Conservation (phyloP, 2,113 vertebrate species). For the Laticauda laticaudata region DNA sequence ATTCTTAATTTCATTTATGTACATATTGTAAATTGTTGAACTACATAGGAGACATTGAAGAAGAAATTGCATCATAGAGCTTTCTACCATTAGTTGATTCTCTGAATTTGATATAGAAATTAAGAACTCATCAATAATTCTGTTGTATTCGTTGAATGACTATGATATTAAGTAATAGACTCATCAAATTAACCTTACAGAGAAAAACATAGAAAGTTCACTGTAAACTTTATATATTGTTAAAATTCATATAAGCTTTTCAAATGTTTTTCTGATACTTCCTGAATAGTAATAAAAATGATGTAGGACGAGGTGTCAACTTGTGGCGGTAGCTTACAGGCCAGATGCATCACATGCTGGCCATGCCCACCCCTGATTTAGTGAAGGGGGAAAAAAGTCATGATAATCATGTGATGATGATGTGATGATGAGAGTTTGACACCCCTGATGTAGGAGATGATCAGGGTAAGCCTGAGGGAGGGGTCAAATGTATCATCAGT, state of each 20-base stretch:
- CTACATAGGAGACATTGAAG: slow-evolving; percentile 34
- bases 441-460: no score
- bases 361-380: no score
- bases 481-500: no score
- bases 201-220: slow-evolving; percentile 58
- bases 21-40: background rate
- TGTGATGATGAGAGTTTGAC: no score
- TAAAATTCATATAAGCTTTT: slow-evolving; percentile 33
- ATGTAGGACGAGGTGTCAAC: no score
- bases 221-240: slow-evolving; percentile 34
- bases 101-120: slow-evolving; percentile 28
- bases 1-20: background rate
- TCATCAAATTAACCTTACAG: slow-evolving; percentile 42
- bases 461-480: no score
- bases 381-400: no score
- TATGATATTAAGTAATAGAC: slow-evolving; percentile 49
- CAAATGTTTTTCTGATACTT: slow-evolving; percentile 18
- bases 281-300: background rate
- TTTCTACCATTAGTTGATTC: slow-evolving; percentile 12
- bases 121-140: slow-evolving; percentile 38
- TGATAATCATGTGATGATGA: no score
- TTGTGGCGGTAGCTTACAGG: no score
- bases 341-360: no score
- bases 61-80: slow-evolving; percentile 32
- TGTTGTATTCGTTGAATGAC: slow-evolving; percentile 51